Evolutionary conservation across 2,797 vertebrate species (phyloP).

Genomic region (Syngnathus acus): DNA sequence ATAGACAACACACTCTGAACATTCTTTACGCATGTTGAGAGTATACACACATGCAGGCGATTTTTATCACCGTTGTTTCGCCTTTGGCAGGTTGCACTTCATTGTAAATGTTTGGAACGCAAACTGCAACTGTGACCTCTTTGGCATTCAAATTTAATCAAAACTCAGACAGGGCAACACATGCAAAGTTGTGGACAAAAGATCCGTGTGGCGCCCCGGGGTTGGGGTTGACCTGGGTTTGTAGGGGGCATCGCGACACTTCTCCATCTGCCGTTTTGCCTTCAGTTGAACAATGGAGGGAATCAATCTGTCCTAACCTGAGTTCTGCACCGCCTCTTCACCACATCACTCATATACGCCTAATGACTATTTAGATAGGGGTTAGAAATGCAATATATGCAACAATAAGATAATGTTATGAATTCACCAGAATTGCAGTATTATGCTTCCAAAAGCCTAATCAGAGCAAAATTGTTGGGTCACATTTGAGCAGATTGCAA

Average conservation of each 20-base stretch:
- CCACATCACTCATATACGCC: not conserved
- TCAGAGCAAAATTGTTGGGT: not conserved
- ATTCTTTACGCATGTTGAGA: not conserved
- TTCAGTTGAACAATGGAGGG: conserved; percentile 55
- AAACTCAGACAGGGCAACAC: conserved; percentile 53
- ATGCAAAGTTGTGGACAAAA: conserved; percentile 58
- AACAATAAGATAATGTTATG: not conserved
- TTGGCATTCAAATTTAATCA: conserved; percentile 49
- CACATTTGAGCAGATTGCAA: not conserved
- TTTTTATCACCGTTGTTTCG: not conserved
- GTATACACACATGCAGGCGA: not conserved
- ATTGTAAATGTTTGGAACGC: conserved; percentile 24
- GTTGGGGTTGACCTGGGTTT: conserved; percentile 45
- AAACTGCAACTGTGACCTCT: conserved; percentile 9
- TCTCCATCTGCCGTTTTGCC: conserved; percentile 69
- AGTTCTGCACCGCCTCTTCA: not conserved
- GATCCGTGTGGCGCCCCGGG: conserved; percentile 36
- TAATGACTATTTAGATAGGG: not conserved
- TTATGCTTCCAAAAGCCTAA: not conserved
- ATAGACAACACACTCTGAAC: not conserved
- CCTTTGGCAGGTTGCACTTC: too few relatives aligned
- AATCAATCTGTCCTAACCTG: not conserved
- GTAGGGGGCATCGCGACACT: conserved; percentile 53
- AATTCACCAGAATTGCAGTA: not conserved
- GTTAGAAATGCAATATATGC: too few relatives aligned